Percentiles rank a stretch among this genome's conserved stretches.
These are phyloP conservation scores for Tinea trinotella DNA, from an alignment of 2,888 invertebrate species.

Conservation along the genomic window DNA sequence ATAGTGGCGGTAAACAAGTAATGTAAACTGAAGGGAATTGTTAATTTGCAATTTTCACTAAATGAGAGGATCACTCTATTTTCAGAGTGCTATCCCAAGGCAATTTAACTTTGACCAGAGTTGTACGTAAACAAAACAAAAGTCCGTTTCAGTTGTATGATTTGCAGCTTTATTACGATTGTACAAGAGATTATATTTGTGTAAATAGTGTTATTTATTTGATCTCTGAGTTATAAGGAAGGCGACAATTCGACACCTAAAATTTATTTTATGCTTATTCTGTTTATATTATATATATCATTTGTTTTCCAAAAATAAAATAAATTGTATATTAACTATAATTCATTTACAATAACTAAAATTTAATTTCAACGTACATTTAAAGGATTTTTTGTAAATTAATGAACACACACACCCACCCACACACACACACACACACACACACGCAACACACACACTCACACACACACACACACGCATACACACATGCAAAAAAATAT, in stretches of 20 bases:
- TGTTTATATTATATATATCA: no score
- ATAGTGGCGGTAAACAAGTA: not conserved
- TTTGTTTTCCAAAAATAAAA: no score
- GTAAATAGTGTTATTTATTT: not conserved
- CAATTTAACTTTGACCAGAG: slow-evolving; percentile 67
- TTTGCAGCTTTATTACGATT: slow-evolving; percentile 32
- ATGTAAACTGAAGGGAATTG: slow-evolving; percentile 10
- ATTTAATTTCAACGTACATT: no score
- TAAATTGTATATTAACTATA: no score
- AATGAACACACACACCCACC: no score
- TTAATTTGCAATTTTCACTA: slow-evolving; percentile 17
- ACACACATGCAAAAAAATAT: no score
- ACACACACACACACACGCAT: no score
- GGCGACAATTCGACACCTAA: not conserved
- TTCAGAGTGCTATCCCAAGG: slow-evolving; percentile 37
- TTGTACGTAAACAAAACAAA: slow-evolving; percentile 63
- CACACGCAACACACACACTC: no score
- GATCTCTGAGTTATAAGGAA: not conserved
- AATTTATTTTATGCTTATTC: not conserved
- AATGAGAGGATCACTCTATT: slow-evolving; percentile 9
- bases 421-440: no score
- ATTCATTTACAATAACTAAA: no score
- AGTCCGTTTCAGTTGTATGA: slow-evolving; percentile 28
- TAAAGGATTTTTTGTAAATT: no score
- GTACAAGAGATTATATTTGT: slow-evolving; percentile 21